Percentiles rank a stretch among this genome's conserved stretches.
Conservation (phyloP, 2,797 vertebrate genomes). For the Phataginus tricuspis region DNA sequence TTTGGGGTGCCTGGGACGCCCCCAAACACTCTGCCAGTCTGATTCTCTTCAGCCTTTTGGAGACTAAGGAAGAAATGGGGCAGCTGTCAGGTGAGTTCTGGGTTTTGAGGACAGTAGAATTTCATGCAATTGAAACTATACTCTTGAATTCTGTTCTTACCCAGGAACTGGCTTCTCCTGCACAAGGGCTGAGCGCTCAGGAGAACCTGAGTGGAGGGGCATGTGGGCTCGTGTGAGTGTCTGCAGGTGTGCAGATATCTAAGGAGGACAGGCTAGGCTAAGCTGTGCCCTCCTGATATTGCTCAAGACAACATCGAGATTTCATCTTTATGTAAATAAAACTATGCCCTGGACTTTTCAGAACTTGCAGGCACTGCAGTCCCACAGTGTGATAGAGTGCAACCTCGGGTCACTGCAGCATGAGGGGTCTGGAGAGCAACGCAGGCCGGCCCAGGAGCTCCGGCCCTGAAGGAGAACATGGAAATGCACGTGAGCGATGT, state of each 20-base stretch:
- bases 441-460: slow-evolving; percentile 64
- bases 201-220: fast-evolving
- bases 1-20: not conserved
- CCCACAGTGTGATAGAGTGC: slow-evolving; percentile 52
- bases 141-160: not conserved
- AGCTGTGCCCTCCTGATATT: not conserved
- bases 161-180: not conserved
- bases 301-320: not conserved
- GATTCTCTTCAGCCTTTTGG: not conserved
- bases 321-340: not conserved
- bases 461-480: slow-evolving; percentile 72
- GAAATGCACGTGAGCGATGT: slow-evolving; percentile 79
- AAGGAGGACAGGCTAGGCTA: not conserved
- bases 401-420: slow-evolving; percentile 76
- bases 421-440: slow-evolving; percentile 68
- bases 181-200: not conserved
- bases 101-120: not conserved
- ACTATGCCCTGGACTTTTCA: slow-evolving; percentile 52
- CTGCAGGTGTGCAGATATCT: not conserved
- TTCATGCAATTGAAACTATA: not conserved
- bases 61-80: not conserved
- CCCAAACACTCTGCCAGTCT: not conserved
- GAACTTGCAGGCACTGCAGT: slow-evolving; percentile 84
- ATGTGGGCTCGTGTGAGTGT: not conserved
- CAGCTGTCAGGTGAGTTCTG: not conserved